Conservation (phyloP, 1,140 invertebrate species). For the Hycleus cichorii region DNA sequence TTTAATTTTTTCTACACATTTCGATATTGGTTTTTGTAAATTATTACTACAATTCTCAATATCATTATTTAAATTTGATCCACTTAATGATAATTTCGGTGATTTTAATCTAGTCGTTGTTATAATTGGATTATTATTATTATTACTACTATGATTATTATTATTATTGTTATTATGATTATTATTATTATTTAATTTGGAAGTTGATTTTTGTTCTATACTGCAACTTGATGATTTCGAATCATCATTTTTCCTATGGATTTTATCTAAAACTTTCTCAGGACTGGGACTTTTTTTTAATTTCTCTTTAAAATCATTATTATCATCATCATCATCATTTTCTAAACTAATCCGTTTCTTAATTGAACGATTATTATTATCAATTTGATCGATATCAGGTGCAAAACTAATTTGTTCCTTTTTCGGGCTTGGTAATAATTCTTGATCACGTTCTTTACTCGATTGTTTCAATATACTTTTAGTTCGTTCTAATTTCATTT, state of each 20-base stretch:
- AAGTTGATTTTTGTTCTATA: no score
- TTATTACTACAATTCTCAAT: constrained; percentile 21
- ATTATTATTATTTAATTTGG: no score
- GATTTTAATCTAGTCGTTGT: background rate
- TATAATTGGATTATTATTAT: no score
- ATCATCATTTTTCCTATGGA: no score
- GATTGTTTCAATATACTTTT: constrained; percentile 39
- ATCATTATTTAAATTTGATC: constrained; percentile 20
- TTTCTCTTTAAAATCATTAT: constrained; percentile 1
- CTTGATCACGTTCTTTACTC: constrained; percentile 32
- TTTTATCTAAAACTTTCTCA: background rate
- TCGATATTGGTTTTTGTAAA: constrained; percentile 24
- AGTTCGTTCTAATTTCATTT: constrained; percentile 30
- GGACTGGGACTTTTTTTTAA: background rate
- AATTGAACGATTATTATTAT: background rate
- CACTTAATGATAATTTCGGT: constrained; percentile 5
- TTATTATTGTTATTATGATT: no score
- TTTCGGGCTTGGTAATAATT: constrained; percentile 33
- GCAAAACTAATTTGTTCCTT: constrained; percentile 35
- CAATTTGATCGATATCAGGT: constrained; percentile 17
- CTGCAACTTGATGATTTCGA: no score
- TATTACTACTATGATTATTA: no score
- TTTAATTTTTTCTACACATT: constrained; percentile 25
- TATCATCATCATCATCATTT: constrained; percentile 10
- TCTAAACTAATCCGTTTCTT: constrained; percentile 17